A percentile compares a stretch with the other conserved stretches of the same genome.
Conservation (phyloP, 2,888 invertebrate genomes). For the Nasonovia ribisnigri region DNA sequence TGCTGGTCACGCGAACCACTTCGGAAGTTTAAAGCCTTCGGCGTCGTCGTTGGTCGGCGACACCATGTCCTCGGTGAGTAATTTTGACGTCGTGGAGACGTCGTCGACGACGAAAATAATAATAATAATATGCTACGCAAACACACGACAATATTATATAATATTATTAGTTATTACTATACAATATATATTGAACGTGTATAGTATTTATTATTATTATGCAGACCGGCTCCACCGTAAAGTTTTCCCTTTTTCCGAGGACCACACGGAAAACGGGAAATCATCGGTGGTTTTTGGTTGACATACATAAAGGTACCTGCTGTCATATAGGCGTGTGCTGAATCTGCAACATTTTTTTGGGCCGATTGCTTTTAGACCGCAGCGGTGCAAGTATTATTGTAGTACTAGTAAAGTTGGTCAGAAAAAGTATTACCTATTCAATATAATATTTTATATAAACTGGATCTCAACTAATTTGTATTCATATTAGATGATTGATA, state of each 20-base stretch:
- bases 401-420: no score
- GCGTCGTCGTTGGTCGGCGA: slow-evolving; percentile 30
- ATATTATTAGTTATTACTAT: not conserved
- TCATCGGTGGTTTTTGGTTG: no score
- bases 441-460: no score
- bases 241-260: not conserved
- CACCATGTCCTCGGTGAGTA: slow-evolving; percentile 57
- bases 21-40: not conserved
- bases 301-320: no score
- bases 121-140: not conserved
- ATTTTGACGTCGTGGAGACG: not conserved
- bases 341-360: no score
- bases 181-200: not conserved
- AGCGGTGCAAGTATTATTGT: no score
- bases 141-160: not conserved
- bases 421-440: no score
- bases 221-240: not conserved
- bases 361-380: no score
- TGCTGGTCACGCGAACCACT: not conserved
- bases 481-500: no score
- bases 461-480: no score
- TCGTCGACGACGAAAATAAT: no score
- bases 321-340: no score
- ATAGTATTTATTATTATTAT: not conserved
- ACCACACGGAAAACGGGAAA: not conserved